Percentiles rank a stretch among this genome's conserved stretches.
Evolutionary conservation across 1,140 invertebrate species (phyloP).

Genomic region (Homalodisca vitripennis): DNA sequence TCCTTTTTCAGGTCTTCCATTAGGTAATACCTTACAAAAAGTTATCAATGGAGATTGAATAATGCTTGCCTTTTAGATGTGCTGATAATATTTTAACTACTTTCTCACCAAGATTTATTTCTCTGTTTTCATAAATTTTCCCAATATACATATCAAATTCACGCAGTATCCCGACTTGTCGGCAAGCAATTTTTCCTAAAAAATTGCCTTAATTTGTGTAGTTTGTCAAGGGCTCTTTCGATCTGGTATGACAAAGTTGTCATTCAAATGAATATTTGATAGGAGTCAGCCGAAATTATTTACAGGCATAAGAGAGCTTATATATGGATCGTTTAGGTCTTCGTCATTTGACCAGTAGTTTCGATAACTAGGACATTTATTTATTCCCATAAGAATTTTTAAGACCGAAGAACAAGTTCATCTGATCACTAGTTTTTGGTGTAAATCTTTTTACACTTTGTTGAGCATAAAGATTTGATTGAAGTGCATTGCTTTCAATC

Average conservation of each 20-base stretch:
- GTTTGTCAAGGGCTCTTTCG: slow-evolving; percentile 10
- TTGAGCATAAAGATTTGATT: neutral
- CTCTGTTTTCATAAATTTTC: no score
- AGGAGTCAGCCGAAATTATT: neutral
- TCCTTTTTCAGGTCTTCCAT: no score
- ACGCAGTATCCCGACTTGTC: no score
- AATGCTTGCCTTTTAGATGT: no score
- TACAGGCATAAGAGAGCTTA: neutral
- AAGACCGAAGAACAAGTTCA: no score
- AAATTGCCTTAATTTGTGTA: neutral
- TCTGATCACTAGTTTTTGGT: neutral
- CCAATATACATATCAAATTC: no score
- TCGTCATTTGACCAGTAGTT: neutral
- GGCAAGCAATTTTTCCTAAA: no score
- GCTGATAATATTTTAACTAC: no score
- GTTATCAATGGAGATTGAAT: no score
- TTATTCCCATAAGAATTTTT: neutral
- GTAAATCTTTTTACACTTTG: neutral
- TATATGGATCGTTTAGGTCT: neutral
- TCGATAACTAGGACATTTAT: neutral
- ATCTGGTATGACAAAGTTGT: neutral
- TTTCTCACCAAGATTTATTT: no score
- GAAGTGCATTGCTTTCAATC: neutral
- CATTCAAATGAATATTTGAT: neutral
- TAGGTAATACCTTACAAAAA: no score